A percentile compares a stretch with the other conserved stretches of the same genome.
phyloP scores from a whole-genome alignment of 2,113 vertebrate species.

The Malurus alboscapulatus region DNA sequence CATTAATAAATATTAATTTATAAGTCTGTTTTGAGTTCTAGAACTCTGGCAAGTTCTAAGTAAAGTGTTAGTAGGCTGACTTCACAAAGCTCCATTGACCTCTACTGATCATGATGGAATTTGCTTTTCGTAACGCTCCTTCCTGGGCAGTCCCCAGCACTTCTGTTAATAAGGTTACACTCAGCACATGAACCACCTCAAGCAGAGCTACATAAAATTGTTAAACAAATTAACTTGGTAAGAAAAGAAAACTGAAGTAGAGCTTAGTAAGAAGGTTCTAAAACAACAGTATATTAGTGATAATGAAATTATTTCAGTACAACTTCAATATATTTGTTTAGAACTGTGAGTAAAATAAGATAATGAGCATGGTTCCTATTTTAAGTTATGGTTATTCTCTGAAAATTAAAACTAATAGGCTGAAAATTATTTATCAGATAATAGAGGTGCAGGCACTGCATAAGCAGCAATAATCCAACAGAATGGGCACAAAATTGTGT shows the following conservation, averaged over 20 bases:
- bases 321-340: neutral
- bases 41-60: neutral
- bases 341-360: neutral
- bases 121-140: neutral
- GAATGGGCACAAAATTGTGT: neutral
- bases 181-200: neutral
- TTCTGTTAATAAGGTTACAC: neutral
- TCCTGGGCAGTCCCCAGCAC: neutral
- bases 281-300: neutral
- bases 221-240: neutral
- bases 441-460: neutral
- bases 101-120: neutral
- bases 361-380: neutral
- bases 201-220: neutral
- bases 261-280: neutral
- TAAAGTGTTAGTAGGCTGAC: neutral
- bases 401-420: neutral
- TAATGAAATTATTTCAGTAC: neutral
- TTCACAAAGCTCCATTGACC: neutral
- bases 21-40: neutral
- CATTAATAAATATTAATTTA: conserved; percentile 47
- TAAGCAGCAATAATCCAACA: neutral
- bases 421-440: neutral
- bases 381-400: neutral
- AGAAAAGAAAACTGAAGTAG: neutral